Base-by-base conservation (phyloP, 2,113 vertebrate species). In the Parus major region DNA sequence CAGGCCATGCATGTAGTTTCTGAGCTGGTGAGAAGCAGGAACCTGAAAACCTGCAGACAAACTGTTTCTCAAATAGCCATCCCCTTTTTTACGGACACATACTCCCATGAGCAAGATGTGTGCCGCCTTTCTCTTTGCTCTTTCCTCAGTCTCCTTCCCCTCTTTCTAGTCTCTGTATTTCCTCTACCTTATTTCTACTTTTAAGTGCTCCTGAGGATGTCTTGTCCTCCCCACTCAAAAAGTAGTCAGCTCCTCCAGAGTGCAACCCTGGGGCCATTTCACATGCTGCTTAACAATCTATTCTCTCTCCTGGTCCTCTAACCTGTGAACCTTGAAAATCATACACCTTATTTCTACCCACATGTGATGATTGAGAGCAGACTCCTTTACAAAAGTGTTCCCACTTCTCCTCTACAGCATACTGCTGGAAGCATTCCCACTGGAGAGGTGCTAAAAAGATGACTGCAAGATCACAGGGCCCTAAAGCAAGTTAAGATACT, bases 401-500 rank as follows among this genome's bases (percentile, higher is more conserved):
- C 91, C 85, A 86, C 80, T 88, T 83, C 64, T 75, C 66, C 68
- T 76, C 57, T 59, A 56, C 61, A 80, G 69, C 63, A 84, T 49
- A 75, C 82, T 57, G 80, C 88, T 96, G 93, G 90, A 92, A 96
- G 36, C 42, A 69, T 83, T 96, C 75, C 76, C 53, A 77, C 64
- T 50, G 25, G 49, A 8, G 52, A 94, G 69, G 76, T 81, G 76
- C 69, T 88, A 15, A 57, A 86, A 90, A 83, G 88, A 82, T 71
- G 86, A 82, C 57, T 89, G 69, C 57, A 89, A 86, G 47, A 92
- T 77, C 84, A 88, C 87, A 90, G 73, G 69, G 64, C 56, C 75
- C 47, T 93, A 90, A 59, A 92, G 82, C 80, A 84, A 79, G 65
- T 76, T 64, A 82, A 79, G 65, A 65, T 73, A 61, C 61, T 33